phyloP scores from a whole-genome alignment of 2,113 vertebrate genomes.

The Clarias macrocephalus region DNA sequence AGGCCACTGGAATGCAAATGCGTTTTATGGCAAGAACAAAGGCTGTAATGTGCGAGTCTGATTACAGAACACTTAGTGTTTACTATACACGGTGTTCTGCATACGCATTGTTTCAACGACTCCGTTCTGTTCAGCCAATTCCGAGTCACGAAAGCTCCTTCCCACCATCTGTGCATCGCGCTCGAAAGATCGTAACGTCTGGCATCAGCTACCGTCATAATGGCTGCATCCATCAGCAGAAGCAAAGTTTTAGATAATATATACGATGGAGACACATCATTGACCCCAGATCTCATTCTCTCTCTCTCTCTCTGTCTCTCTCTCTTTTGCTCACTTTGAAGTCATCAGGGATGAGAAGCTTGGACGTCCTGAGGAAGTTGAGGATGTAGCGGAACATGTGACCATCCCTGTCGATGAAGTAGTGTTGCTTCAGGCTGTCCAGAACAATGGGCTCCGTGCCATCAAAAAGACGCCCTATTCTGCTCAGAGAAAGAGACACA shows the following conservation, averaged over 20 bases:
- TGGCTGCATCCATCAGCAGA: slow-evolving; percentile 7
- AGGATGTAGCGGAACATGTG: slow-evolving; percentile 99
- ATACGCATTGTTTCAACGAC: neutral
- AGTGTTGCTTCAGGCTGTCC: slow-evolving; percentile 99
- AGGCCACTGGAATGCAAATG: slow-evolving; percentile 57
- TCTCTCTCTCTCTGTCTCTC: neutral
- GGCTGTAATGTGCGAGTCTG: neutral
- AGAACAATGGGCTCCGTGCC: slow-evolving; percentile 98
- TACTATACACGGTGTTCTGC: neutral
- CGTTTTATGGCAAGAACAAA: slow-evolving; percentile 48
- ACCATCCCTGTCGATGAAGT: slow-evolving; percentile 99
- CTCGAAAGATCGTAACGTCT: neutral
- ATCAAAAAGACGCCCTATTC: slow-evolving; percentile 97
- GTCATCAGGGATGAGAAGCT: slow-evolving; percentile 98
- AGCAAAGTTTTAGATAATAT: neutral
- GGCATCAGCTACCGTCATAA: neutral
- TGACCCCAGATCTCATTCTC: slow-evolving; percentile 18
- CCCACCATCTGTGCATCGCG: neutral
- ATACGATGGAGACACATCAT: neutral
- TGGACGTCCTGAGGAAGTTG: slow-evolving; percentile 98
- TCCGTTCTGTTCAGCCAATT: neutral
- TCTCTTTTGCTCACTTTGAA: slow-evolving; percentile 88
- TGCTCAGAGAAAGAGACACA: slow-evolving; percentile 67
- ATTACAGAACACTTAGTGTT: neutral
- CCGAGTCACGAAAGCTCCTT: too few species aligned